A percentile compares a stretch with the other conserved stretches of the same genome.
Evolutionary conservation across 1,140 invertebrate genomes (phyloP).

Genomic region (Lepidurus couesii): DNA sequence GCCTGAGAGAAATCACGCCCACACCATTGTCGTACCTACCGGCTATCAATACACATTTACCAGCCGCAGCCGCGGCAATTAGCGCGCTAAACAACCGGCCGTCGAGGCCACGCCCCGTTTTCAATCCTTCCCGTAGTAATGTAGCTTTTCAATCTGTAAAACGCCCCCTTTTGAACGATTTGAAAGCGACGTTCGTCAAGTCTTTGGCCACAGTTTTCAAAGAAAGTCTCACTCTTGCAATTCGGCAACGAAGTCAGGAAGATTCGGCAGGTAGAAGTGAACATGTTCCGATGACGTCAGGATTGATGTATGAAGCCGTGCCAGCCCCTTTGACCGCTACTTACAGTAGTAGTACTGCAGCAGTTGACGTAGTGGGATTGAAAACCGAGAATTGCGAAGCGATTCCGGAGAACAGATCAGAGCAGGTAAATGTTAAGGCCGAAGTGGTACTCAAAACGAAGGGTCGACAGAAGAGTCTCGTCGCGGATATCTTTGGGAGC

Average conservation of each 20-base stretch:
- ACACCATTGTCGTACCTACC: neutral
- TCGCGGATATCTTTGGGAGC: slow-evolving; percentile 31
- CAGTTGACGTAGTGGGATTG: neutral
- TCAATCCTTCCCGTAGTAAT: neutral
- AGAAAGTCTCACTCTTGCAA: slow-evolving; percentile 27
- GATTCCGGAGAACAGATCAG: slow-evolving; percentile 23
- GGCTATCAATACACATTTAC: slow-evolving; percentile 21
- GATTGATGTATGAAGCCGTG: neutral
- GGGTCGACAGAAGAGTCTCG: slow-evolving; percentile 42
- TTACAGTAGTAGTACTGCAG: neutral
- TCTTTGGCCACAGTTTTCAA: slow-evolving; percentile 29
- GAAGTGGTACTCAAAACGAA: slow-evolving; percentile 41
- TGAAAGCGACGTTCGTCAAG: slow-evolving; percentile 27
- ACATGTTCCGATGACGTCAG: neutral
- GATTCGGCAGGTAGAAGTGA: slow-evolving; percentile 18
- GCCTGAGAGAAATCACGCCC: neutral
- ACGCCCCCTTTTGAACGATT: slow-evolving; percentile 25
- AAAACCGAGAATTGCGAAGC: neutral
- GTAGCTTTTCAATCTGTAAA: neutral
- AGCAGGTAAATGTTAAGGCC: slow-evolving; percentile 35
- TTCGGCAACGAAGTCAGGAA: neutral
- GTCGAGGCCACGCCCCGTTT: neutral
- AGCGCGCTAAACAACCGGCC: slow-evolving; percentile 25
- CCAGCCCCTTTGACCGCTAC: neutral
- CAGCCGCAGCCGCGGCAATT: slow-evolving; percentile 28